Base-by-base conservation (phyloP, 2,888 invertebrate genomes). In the Cryptophagus acutangulus region DNA sequence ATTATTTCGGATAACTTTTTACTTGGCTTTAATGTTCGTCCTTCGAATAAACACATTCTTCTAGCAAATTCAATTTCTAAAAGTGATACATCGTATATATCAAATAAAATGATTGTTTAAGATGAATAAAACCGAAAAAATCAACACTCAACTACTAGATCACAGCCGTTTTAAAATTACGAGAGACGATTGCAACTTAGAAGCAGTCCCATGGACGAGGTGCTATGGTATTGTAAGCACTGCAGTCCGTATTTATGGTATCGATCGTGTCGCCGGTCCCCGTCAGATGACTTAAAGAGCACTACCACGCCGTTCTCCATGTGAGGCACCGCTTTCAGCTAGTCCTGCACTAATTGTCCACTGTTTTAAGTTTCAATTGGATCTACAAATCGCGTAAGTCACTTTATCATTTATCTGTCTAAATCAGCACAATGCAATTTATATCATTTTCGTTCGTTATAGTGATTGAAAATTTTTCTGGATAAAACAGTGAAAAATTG, bases 241-340 rank as follows among this genome's bases (percentile, higher is more conserved):
- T 67, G 67, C 67, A 66, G 66, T 65, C 63, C 55, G 43, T 62
- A 59, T 63, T 64, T 63, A 61, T 49, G 52, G 58, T 68, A 69
- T 69, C 65, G 69, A 69, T 69, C 59, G 58, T 57, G 55, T 59
- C 61, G 58, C 56, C 63, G 63, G 62, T 59, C 61, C 58, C 61
- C 62, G 62, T 61, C 66, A 66, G 63, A 65, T 62, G 62, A 58
- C 63, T 59, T 61, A 54, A 56, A 61, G 58, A 59, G 57, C 64
- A 59, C 57, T 58, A 54, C 53, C 55, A 55, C 49, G 52, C 52
- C 52, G 57, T 50, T 51, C 51, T 58, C 62, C 61, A 54, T 55
- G 49, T 53, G 58, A 56, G 57, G 54, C 54, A 57, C 54, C 57
- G 56, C 57, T 48, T 51, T 48, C 39, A n/a, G 31, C 31, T 31